Base-by-base conservation (phyloP, 1,140 invertebrate species). In the Ooceraea biroi region DNA sequence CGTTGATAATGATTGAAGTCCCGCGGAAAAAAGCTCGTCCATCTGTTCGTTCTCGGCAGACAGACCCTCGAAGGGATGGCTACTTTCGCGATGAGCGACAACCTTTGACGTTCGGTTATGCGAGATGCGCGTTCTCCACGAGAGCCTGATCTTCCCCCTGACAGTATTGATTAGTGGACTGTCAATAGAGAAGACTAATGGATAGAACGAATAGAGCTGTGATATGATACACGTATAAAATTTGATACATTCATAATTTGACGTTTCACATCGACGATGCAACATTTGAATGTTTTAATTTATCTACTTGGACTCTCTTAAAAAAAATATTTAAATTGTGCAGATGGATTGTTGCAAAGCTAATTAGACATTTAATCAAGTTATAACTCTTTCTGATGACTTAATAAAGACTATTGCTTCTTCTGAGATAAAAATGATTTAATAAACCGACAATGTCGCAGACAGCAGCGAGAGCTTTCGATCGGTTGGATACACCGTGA, bases 1-100 rank as follows among this genome's bases (percentile, higher is more conserved):
- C 57, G 76, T 84, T 82, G 73, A 71, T 80, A 71, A 72, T 72
- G 76, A 84, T 84, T 71, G 76, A 82, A 82, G 57, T 30, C 52
- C 17, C 36, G 44, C 19, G 65, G 58, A 69, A 87, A 86, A 86
- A 90, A 85, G 71, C 52, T 85, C 61, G 55, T 46, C 76, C 30
- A 55, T 46, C 41, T 41, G 19, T 68, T 48, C 22, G 17, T 10
- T 48, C 19, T 50, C 22, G 25, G n/a, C 17, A 27, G n/a, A 78
- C 46, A 55, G 36, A 19, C 22, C 22, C 44, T 57, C 63, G 3
- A n/a, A 3, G 17, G 11, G 25, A 25, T 61, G 22, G 76, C 22
- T 78, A 78, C 76, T 82, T 71, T 84, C 58, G 66, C 57, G 57
- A 71, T 22, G 36, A 76, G 27, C 36, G 83, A 84, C 76, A 82